Conservation (phyloP, 2,888 invertebrate species). For the Papilio protenor region DNA sequence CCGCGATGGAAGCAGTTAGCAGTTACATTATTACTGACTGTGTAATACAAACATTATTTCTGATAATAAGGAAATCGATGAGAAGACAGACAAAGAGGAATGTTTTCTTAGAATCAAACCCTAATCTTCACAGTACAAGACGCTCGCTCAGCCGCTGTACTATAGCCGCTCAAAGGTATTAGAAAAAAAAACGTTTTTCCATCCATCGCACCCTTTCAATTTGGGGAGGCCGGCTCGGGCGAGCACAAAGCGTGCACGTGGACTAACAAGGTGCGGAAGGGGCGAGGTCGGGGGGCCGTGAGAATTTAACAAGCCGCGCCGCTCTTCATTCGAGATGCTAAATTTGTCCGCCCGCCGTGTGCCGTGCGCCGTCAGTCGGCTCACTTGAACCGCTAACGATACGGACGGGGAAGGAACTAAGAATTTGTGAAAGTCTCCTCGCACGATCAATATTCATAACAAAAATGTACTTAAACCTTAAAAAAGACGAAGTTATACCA, state of each 20-base stretch:
- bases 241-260: slow-evolving; percentile 26
- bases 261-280: slow-evolving; percentile 38
- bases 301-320: slow-evolving; percentile 72
- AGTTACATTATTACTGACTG: no score
- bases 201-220: slow-evolving; percentile 18
- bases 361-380: slow-evolving; percentile 36
- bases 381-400: slow-evolving; percentile 11
- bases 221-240: not conserved
- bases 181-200: slow-evolving; percentile 22
- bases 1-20: not conserved
- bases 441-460: not conserved
- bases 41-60: no score
- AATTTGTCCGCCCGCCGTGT: slow-evolving; percentile 29
- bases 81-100: not conserved
- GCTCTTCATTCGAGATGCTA: slow-evolving; percentile 40
- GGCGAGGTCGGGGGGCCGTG: slow-evolving; percentile 57
- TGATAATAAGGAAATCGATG: not conserved
- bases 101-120: not conserved
- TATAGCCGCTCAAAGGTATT: not conserved
- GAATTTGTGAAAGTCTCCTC: not conserved
- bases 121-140: no score
- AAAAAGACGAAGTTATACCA: not conserved
- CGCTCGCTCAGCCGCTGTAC: slow-evolving; percentile 36
- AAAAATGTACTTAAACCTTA: not conserved
- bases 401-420: not conserved